Evolutionary conservation across 2,113 vertebrate species (phyloP).

Genomic region (Conger conger): DNA sequence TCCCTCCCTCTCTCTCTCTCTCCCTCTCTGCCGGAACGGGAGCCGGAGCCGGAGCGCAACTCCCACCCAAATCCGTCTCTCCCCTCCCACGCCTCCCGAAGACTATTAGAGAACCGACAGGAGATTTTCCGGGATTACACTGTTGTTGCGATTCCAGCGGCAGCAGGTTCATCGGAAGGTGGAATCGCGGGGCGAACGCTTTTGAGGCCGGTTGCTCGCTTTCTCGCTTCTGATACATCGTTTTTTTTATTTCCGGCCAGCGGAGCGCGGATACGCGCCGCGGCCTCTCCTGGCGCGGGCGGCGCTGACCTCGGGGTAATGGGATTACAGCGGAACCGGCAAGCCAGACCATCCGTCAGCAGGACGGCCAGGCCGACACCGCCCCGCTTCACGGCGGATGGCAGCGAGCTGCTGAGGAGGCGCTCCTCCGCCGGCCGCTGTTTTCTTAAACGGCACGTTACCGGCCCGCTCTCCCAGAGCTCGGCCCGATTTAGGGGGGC

Average conservation of each 20-base stretch:
- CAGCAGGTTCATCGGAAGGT: not conserved
- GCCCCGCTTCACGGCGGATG: not conserved
- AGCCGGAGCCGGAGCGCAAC: no score
- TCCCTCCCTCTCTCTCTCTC: no score
- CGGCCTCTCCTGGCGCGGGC: not conserved
- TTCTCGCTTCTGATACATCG: no score
- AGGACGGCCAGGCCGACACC: not conserved
- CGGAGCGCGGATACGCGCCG: not conserved
- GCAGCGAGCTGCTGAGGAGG: not conserved
- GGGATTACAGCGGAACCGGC: not conserved
- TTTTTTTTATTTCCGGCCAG: not conserved
- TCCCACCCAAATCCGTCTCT: no score
- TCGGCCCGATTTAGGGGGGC: no score
- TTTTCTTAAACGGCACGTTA: no score
- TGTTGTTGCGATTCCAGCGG: not conserved
- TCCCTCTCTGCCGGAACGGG: no score
- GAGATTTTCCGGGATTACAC: not conserved
- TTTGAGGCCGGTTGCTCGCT: no score
- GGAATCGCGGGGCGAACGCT: no score
- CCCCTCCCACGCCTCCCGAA: not conserved
- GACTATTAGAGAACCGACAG: not conserved
- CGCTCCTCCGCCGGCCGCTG: no score
- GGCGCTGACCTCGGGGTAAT: not conserved
- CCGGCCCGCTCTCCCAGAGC: no score
- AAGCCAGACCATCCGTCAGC: not conserved